Evolutionary conservation across 2,113 vertebrate species (phyloP), one percentile per base, ranked within the genome.

Genomic region (Acrocephalus kingi): DNA sequence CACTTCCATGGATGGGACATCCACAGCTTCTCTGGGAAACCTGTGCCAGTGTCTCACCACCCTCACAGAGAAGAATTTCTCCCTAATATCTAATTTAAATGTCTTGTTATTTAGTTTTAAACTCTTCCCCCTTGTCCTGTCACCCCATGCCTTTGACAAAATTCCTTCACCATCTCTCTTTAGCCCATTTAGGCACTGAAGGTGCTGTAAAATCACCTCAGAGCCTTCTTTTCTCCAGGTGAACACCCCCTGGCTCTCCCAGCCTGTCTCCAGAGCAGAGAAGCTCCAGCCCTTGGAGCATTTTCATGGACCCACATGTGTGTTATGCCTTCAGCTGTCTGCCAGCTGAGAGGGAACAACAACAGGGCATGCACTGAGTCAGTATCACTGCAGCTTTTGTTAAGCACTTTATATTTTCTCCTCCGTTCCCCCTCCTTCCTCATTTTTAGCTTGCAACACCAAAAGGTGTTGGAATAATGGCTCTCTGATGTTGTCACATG

Each of bases 341-440:
- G 46, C 64, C 15, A 51, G 43, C 45, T 77, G 39, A 61, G 28
- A 24, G 8, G 5, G 30, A 45, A 23, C 24, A 80, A 11, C 46
- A 55, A 1, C 3, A 0, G 28, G 35, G 14, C 17, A 10, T 13
- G 7, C 12, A 5, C 2, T 67, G 20, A 56, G 17, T 27, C 18
- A 69, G 51, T 6, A 46, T 13, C 28, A 45, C 12, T 55, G 5
- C 31, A 39, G 27, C 15, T 31, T 31, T 22, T 54, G 22, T 66
- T 62, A 52, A 90, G 10, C 13, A 24, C 10, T 82, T 33, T 9
- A 1, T 37, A 11, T 63, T 71, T 77, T 49, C 31, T 89, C 33
- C 31, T 64, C 4, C 4, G 45, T 69, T n/a, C 22, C 14, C 14
- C 27, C 20, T 56, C 45, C 12, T 61, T 30, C 45, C 48, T 55